phyloP scores from a whole-genome alignment of 2,888 invertebrate species.

The Saturnia pavonia region DNA sequence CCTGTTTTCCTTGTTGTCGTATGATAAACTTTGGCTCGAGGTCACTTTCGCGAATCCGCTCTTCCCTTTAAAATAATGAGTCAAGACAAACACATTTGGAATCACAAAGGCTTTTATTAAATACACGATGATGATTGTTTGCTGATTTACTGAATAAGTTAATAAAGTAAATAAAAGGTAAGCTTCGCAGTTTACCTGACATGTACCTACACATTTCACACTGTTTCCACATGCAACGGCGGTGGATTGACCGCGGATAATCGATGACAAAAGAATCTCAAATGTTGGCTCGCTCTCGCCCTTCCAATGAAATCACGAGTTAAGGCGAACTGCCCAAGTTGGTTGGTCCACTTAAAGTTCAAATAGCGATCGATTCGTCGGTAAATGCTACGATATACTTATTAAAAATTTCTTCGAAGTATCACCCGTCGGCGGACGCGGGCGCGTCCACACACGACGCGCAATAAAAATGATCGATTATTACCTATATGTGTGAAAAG shows the following conservation, averaged over 20 bases:
- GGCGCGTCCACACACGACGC: conserved; percentile 65
- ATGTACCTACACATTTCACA: conserved; percentile 57
- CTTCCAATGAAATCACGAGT: conserved; percentile 53
- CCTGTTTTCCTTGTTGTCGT: conserved; percentile 33
- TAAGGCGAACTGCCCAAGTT: conserved; percentile 47
- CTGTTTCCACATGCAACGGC: conserved; percentile 38
- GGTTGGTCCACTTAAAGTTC: conserved; percentile 60
- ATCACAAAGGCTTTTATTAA: conserved; percentile 69
- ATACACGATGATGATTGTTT: conserved; percentile 71
- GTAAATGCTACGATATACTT: conserved; percentile 60
- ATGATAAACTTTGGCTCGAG: conserved; percentile 26
- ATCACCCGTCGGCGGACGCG: conserved; percentile 59
- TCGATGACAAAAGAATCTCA: conserved; percentile 40
- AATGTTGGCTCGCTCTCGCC: conserved; percentile 27
- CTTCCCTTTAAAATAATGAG: conserved; percentile 62
- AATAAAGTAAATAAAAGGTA: conserved; percentile 65
- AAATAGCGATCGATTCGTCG: conserved; percentile 53
- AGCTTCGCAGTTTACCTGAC: conserved; percentile 57
- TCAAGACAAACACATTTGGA: conserved; percentile 64
- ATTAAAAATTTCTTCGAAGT: conserved; percentile 73
- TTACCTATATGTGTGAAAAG: conserved; percentile 81
- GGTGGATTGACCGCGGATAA: conserved; percentile 32
- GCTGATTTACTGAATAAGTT: conserved; percentile 61
- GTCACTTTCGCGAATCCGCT: conserved; percentile 54
- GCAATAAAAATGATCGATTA: conserved; percentile 81